Evolutionary conservation across 23 tunicate species (phyloP), one percentile per base, ranked within the genome.

Genomic region (Trididemnum nubilum): DNA sequence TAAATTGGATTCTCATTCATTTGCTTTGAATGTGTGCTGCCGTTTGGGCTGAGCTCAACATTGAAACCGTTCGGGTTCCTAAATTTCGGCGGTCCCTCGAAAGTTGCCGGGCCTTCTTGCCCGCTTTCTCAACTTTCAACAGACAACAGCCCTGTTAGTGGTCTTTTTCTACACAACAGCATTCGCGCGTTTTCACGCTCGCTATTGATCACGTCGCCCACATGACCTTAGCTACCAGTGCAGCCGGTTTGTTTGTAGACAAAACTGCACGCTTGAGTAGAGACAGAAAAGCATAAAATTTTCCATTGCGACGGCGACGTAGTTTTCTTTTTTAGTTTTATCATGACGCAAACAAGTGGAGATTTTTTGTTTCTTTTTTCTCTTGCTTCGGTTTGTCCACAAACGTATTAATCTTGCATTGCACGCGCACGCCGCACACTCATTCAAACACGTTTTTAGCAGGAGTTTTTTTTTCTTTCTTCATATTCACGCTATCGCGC

Each of bases 221-320:
- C 67, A 24, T n/a, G 67, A 61, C 5, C 67, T 61, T 24, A 61
- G 67, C 67, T 22, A 12, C 67, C 26, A 61, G 67, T 64, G 64
- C 72, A 25, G 86, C 86, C 78, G 86, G 86, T 82, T 82, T 61
- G 69, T 24, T 63, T 81, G 69, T 39, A 63, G 71, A 59, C 83
- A 66, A 51, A 33, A 29, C 1, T 71, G 28, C 52, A 82, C 86
- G 86, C 67, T 82, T 49, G 78, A 82, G 86, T 82, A 82, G 61
- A 33, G 2, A 25, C 35, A 33, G 23, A 31, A 33, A 21, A 19
- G 49, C 50, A 18, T 29, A 82, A 82, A 82, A 82, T 82, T 82
- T 82, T 82, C 86, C 86, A 82, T 71, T 82, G 26, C 28, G 25
- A 26, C 67, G n/a, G 26, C 67, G 18, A 26, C 29, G 67, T 61